A percentile compares a stretch with the other conserved stretches of the same genome.
These are phyloP conservation scores for Agrilus cyanescens DNA, from an alignment of 2,888 invertebrate species.

Conservation along the genomic window DNA sequence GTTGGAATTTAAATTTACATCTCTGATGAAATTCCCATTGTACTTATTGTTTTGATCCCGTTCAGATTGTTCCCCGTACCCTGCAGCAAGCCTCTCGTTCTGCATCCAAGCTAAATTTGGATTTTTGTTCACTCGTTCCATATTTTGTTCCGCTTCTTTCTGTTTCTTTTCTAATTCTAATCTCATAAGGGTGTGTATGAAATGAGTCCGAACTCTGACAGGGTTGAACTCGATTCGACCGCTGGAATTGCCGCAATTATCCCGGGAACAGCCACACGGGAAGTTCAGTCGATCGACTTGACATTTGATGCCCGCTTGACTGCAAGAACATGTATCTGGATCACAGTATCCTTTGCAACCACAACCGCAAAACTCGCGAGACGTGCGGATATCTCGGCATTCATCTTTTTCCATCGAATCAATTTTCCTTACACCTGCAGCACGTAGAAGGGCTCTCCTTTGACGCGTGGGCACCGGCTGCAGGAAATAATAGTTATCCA, in stretches of 20 bases:
- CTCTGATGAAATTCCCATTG: slow-evolving; percentile 37
- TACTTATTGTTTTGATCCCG: slow-evolving; percentile 20
- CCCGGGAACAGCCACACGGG: slow-evolving; percentile 92
- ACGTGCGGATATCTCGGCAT: slow-evolving; percentile 82
- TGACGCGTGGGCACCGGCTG: slow-evolving; percentile 90
- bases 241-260: slow-evolving; percentile 83
- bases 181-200: slow-evolving; percentile 93
- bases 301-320: slow-evolving; percentile 90
- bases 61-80: slow-evolving; percentile 19
- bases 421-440: slow-evolving; percentile 90
- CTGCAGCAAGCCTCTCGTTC: slow-evolving; percentile 32
- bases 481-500: slow-evolving; percentile 80
- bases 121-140: slow-evolving; percentile 19
- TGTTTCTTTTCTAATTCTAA: slow-evolving; percentile 79
- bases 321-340: slow-evolving; percentile 91
- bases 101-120: slow-evolving; percentile 38
- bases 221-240: slow-evolving; percentile 96
- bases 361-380: slow-evolving; percentile 89
- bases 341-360: slow-evolving; percentile 88
- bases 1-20: slow-evolving; percentile 42
- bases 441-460: slow-evolving; percentile 72
- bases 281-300: slow-evolving; percentile 94
- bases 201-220: slow-evolving; percentile 88
- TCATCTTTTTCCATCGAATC: slow-evolving; percentile 89
- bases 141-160: slow-evolving; percentile 39